Evolutionary conservation across 1,140 invertebrate genomes (phyloP), one percentile per base, ranked within the genome.

Genomic region (Wasmannia auropunctata): DNA sequence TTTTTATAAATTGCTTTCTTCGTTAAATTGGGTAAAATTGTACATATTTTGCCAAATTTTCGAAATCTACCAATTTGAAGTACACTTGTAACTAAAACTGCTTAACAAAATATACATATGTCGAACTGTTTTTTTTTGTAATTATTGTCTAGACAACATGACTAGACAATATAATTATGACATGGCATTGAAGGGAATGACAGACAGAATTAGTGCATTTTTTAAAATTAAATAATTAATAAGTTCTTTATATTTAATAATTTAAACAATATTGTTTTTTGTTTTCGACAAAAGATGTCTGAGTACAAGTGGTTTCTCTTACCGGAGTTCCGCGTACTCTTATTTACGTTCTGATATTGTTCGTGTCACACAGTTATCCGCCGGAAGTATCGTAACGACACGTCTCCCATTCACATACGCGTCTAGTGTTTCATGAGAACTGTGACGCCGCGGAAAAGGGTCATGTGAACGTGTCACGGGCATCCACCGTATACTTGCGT

Each of bases 381-480:
- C 93, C 93, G 94, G 94, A 95, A 95, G 93, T 95, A 94, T 94
- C 92, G 93, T 93, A 93, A 94, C 92, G 93, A 94, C 93, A 93
- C 91, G 92, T 94, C 91, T 94, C 92, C 90, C 94, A 93, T 93
- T 93, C 93, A 91, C 91, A 92, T 86, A 88, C 91, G 91, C 88
- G 92, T 94, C 91, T 94, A 93, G 90, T 92, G 92, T 94, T 94
- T 94, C 94, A 94, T 94, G 94, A 94, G 94, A 95, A 94, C 92
- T 94, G 93, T 94, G 92, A 94, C 93, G 93, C 88, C 93, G 92
- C 91, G 93, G 93, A 94, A 95, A 94, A 94, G 93, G 94, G 93
- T 94, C 94, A 94, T 94, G 93, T 93, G 93, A 95, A 94, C 92
- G 90, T 94, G 93, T 93, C 94, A 94, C 91, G 93, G 93, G 92